Evolutionary conservation across 2,888 invertebrate genomes (phyloP), one percentile per base, ranked within the genome.

Genomic region (Drosophila niveifrons): DNA sequence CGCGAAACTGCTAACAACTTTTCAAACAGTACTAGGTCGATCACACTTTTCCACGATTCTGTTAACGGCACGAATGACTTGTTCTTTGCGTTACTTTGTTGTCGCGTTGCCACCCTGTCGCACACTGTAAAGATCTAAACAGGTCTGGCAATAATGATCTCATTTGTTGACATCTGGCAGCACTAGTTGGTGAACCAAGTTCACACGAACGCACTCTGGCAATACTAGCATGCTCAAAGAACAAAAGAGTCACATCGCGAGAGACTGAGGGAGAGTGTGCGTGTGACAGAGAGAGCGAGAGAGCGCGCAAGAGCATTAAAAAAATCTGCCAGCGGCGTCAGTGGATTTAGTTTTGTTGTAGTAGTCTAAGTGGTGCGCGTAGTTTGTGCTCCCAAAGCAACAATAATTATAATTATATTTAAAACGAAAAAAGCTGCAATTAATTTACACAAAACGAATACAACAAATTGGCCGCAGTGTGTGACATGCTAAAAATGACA

Each of bases 271-370:
- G 39, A 41, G 39, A 41, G 39, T 41, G 39, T 36, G 66, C 48
- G 62, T 11, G 67, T 39, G 59, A 47, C 11, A n/a, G 36, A 46
- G 48, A 58, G 51, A 66, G 43, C 66, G 57, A 46, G 57, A 64
- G 72, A 51, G 62, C 62, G 52, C 55, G 67, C 53, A 63, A 66
- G 66, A 72, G 72, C 70, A 55, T 64, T 64, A 62, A 58, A 70
- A 69, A 81, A 63, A 77, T 76, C 74, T 70, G 68, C 72, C 75
- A 87, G 82, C 91, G 90, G 90, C 91, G 90, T 91, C 90, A 90
- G 90, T 90, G 84, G 90, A 90, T 88, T 85, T 81, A 68, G 77
- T 81, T 82, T 76, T 75, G 76, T 80, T 80, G 69, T 78, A 69
- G 75, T 80, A 51, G 78, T 51, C 69, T 69, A 34, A 52, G 78